Base-by-base conservation (phyloP, 2,113 vertebrate species). In the Pituophis catenifer region DNA sequence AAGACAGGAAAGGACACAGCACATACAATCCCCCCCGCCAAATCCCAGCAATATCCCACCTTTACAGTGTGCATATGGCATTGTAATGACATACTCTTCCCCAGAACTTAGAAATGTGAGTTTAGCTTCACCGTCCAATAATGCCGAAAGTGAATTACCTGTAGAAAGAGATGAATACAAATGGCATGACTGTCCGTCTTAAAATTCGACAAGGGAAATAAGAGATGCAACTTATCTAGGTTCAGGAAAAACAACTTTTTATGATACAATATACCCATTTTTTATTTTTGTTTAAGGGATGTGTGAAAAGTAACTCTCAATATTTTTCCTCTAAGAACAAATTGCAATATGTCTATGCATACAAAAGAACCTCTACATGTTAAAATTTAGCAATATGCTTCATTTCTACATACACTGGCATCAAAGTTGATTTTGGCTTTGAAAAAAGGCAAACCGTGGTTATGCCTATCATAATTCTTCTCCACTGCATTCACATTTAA, bases 21-120 rank as follows among this genome's bases (percentile, higher is more conserved):
- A 38, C n/a, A 38, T 88, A 6, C 29, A 91, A 19, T 1, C 12
- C 9, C 44, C 8, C 89, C 24, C 55, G 57, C 6, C 85, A 54
- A 94, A 75, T 33, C 23, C 81, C 48, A 57, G 6, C 2, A 13
- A 10, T 0, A 11, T 50, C 92, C 96, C 97, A 99, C 99, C 99
- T 99, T 98, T 99, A 96, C 99, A 99, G 97, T 99, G 99, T 87
- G 99, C 99, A 0, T 99, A 99, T 26, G 99, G 99, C 99, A 99
- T 99, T 44, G 99, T 99, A 96, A 99, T 99, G 92, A 98, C 94
- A 92, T 99, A 99, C 13, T 99, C 98, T 95, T 99, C 99, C 0
- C 97, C 98, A 29, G 98, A 98, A 95, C 92, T 98, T 86, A 99
- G 96, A 95, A 99, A 98, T 29, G 97, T 96, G 87, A 99, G 98